phyloP scores from a whole-genome alignment of 2,797 vertebrate species.

The Halcyon badia region DNA sequence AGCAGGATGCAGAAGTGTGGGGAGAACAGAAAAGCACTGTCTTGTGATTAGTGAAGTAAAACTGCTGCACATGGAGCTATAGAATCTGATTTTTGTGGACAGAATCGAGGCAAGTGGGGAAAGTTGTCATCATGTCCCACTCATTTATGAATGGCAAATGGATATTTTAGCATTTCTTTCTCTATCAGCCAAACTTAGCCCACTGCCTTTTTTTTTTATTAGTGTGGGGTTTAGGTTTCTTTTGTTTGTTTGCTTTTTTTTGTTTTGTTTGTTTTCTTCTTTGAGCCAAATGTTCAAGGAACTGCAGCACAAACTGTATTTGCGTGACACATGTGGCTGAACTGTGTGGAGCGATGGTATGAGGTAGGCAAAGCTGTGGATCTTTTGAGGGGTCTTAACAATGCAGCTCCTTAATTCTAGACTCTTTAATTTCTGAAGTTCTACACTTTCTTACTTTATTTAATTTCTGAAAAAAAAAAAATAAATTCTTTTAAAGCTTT shows the following conservation, averaged over 20 bases:
- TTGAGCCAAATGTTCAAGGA: background rate
- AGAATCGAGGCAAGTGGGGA: background rate
- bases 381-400: background rate
- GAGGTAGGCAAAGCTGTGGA: background rate
- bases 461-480: background rate
- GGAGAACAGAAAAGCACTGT: background rate
- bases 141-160: background rate
- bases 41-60: background rate
- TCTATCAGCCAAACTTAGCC: background rate
- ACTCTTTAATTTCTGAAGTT: background rate
- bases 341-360: background rate
- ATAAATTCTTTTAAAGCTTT: background rate
- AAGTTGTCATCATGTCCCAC: background rate
- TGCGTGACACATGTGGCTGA: background rate
- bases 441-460: background rate
- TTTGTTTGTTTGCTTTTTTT: no score
- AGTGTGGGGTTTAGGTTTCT: rapidly evolving
- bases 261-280: background rate
- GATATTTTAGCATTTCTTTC: background rate
- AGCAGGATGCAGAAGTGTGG: background rate
- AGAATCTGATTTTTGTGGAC: background rate
- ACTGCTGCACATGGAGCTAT: background rate
- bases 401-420: background rate
- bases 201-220: background rate
- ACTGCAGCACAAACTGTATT: background rate